Base-by-base conservation (phyloP, 2,888 invertebrate species). In the Neuroscelio doddi region DNA sequence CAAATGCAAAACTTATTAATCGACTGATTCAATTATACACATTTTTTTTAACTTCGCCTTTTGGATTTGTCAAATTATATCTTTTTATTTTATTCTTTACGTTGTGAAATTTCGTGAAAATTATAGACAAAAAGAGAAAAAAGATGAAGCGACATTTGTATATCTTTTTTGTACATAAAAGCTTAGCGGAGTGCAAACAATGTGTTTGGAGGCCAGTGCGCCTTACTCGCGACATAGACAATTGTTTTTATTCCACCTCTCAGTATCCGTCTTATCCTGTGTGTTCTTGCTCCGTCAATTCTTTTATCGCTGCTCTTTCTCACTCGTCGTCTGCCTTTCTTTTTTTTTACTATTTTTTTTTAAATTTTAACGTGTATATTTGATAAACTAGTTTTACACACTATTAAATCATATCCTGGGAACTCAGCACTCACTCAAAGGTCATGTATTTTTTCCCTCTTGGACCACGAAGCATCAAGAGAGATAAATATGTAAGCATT, bases 191-290 rank as follows among this genome's bases (percentile, higher is more conserved):
- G 92, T 92, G 92, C 92, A 92, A 92, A 92, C 92, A 92, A 92
- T 92, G 92, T 92, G 92, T 89, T 90, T 92, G 91, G 91, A 91
- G 91, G 91, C 92, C 90, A 90, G 90, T 89, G 78, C 80, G 82
- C 83, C 82, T 79, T 78, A 70, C 72, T 74, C 52, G 61, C 64
- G 62, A 68, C 69, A 64, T 70, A 68, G 63, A 63, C 44, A 56
- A 51, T 64, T 51, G 41, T 66, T 70, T 67, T 65, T 62, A 66
- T 53, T 71, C 51, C 53, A 56, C 56, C 64, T 70, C 46, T 61
- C 65, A 57, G 56, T 69, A 50, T 64, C 55, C 67, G 32, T 70
- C 46, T 67, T 67, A 58, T 55, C 68, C 69, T 53, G 58, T 45
- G 41, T 56, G 46, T 62, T 68, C 69, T 73, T 71, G 70, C 69